A percentile compares a stretch with the other conserved stretches of the same genome.
These are phyloP conservation scores for Laticauda laticaudata DNA, from an alignment of 2,113 vertebrate species.

Conservation along the genomic window DNA sequence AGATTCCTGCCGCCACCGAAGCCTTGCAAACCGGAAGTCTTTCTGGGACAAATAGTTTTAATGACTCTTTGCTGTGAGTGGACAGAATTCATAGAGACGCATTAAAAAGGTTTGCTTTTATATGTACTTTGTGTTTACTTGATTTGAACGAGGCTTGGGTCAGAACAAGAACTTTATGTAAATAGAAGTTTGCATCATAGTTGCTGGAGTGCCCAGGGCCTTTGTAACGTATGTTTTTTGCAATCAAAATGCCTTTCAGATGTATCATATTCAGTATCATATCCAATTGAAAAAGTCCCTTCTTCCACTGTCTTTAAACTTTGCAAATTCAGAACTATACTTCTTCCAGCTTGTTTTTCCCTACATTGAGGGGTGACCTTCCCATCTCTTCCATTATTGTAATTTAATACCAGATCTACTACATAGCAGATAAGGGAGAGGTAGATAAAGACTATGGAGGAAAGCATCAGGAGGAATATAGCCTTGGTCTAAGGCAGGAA, in stretches of 20 bases:
- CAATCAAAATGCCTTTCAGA: neutral
- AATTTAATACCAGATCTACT: neutral
- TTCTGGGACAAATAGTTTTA: too few species aligned
- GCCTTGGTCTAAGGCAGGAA: neutral
- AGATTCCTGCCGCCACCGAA: too few species aligned
- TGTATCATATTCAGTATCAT: neutral
- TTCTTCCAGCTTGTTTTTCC: neutral
- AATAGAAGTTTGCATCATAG: neutral
- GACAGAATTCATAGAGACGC: too few species aligned
- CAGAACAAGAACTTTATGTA: neutral
- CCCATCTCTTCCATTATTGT: neutral
- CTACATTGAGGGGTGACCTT: neutral
- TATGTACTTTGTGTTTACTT: too few species aligned
- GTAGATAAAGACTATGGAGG: neutral
- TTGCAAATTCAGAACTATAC: neutral
- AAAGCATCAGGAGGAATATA: neutral
- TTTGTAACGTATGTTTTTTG: neutral
- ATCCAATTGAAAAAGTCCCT: neutral
- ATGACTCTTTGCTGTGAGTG: too few species aligned
- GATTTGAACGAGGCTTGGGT: too few species aligned
- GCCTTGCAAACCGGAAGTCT: too few species aligned
- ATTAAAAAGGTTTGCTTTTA: too few species aligned
- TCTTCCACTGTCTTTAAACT: neutral
- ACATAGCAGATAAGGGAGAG: neutral
- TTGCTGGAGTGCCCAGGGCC: too few species aligned